A percentile compares a stretch with the other conserved stretches of the same genome.
phyloP scores from a whole-genome alignment of 2,888 invertebrate genomes.

The Archips xylosteana region DNA sequence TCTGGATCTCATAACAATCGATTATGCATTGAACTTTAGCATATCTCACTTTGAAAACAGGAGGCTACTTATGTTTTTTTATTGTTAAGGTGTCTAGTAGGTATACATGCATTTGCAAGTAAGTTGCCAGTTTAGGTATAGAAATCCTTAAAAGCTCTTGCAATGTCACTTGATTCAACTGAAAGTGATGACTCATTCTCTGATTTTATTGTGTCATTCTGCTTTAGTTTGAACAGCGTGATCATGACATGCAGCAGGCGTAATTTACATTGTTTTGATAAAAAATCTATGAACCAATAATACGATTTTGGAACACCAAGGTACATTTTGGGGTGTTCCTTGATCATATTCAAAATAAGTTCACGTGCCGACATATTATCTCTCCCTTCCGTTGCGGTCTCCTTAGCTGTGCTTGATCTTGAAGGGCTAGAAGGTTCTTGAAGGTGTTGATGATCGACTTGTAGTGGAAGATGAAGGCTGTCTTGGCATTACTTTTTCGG shows the following conservation, averaged over 20 bases:
- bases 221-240: slow-evolving; percentile 14
- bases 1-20: slow-evolving; percentile 6
- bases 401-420: neutral
- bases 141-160: slow-evolving; percentile 1
- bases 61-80: slow-evolving; percentile 2
- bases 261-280: slow-evolving; percentile 4
- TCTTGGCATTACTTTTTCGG: no score
- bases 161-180: slow-evolving; percentile 2
- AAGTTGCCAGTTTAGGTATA: neutral
- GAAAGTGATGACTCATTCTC: slow-evolving; percentile 16
- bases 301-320: neutral
- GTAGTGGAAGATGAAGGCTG: no score
- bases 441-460: no score
- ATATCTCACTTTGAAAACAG: neutral
- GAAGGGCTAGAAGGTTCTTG: neutral
- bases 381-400: neutral
- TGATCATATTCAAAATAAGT: neutral
- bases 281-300: neutral
- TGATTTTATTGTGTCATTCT: slow-evolving; percentile 1
- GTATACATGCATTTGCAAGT: neutral
- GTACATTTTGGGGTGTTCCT: slow-evolving; percentile 10
- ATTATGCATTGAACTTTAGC: neutral
- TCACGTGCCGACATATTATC: neutral
- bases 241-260: slow-evolving; percentile 7
- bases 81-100: neutral